Evolutionary conservation across 2,797 vertebrate species (phyloP).

Genomic region (Cossypha dichroa): DNA sequence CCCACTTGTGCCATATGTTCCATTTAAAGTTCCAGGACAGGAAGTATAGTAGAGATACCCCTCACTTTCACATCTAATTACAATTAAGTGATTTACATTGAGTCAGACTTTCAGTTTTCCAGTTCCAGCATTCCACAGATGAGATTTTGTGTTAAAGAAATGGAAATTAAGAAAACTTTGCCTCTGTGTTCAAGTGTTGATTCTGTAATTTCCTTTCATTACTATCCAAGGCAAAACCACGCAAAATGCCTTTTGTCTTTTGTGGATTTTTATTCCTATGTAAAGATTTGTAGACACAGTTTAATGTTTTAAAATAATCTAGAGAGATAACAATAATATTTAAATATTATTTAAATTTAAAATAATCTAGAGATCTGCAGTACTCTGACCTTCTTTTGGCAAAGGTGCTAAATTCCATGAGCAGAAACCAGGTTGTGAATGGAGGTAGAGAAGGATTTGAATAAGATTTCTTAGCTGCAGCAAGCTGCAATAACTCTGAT

Average conservation of each 20-base stretch:
- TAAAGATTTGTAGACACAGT: neutral
- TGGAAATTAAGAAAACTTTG: neutral
- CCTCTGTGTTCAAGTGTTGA: neutral
- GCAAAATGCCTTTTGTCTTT: neutral
- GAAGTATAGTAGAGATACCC: conserved; percentile 31
- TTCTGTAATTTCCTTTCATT: conserved; percentile 27
- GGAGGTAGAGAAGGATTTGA: neutral
- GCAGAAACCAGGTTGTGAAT: neutral
- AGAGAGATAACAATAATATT: too few species aligned
- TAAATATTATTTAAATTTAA: too few species aligned
- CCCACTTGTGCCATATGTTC: conserved; percentile 35
- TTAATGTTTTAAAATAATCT: neutral
- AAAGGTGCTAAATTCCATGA: neutral
- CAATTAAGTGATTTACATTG: conserved; percentile 17
- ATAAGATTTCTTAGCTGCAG: neutral
- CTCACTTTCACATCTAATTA: conserved; percentile 27
- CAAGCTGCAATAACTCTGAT: neutral
- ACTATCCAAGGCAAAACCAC: neutral
- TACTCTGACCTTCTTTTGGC: neutral
- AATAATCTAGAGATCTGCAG: neutral
- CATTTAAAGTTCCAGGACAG: conserved; percentile 45
- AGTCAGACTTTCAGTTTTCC: conserved; percentile 30
- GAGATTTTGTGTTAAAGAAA: neutral
- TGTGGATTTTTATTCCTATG: neutral
- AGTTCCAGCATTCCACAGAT: conserved; percentile 9